phyloP scores from a whole-genome alignment of 2,113 vertebrate genomes.

The Pardalotus punctatus region DNA sequence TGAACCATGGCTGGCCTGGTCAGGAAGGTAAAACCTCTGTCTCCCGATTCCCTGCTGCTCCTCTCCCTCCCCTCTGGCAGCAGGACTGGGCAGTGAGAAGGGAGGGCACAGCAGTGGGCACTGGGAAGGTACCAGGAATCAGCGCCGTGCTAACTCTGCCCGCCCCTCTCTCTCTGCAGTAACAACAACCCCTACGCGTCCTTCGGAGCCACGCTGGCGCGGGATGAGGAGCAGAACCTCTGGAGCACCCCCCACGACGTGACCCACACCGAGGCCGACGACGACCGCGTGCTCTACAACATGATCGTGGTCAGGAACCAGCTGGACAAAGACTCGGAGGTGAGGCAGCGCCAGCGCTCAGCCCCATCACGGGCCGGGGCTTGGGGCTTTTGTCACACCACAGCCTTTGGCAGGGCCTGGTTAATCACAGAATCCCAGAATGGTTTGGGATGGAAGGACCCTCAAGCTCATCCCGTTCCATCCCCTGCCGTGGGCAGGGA shows the following conservation, averaged over 20 bases:
- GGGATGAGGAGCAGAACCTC: conserved; percentile 75
- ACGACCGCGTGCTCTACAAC: conserved; percentile 82
- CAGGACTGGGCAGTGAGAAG: neutral
- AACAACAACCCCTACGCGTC: conserved; percentile 69
- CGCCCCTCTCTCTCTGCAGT: neutral
- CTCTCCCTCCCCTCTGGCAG: neutral
- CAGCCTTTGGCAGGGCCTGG: neutral
- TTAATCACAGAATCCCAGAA: neutral
- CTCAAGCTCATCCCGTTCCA: neutral
- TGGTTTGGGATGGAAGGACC: neutral
- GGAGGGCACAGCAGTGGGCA: neutral
- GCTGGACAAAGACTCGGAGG: conserved; percentile 82
- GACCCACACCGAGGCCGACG: conserved; percentile 75
- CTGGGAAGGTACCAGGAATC: neutral
- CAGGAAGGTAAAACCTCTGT: neutral
- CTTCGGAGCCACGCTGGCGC: conserved; percentile 72
- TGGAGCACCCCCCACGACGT: conserved; percentile 63
- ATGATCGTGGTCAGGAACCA: conserved; percentile 85
- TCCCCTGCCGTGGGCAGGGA: neutral
- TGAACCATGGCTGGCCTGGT: neutral
- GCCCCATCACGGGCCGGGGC: fast-evolving
- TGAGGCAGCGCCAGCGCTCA: neutral
- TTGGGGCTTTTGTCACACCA: fast-evolving
- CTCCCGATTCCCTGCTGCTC: neutral
- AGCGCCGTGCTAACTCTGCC: fast-evolving